Conservation (phyloP, 2,113 vertebrate species). For the Procavia capensis region DNA sequence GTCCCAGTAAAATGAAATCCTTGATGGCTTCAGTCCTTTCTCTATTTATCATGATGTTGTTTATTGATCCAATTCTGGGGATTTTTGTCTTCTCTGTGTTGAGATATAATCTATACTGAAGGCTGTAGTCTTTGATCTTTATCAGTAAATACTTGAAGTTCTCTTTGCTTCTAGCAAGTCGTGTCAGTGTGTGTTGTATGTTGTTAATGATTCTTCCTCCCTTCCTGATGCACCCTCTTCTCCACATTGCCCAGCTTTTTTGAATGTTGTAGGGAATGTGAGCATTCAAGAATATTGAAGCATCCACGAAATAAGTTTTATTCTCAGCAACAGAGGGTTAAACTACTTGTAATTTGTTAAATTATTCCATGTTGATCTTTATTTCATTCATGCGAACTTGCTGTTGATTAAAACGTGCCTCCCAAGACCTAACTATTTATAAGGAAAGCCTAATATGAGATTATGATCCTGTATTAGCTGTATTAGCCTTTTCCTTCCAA, state of each 20-base stretch:
- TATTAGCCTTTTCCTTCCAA: not conserved
- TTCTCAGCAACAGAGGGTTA: not conserved
- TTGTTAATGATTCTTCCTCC: too few relatives aligned
- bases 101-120: not conserved
- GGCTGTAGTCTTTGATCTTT: not conserved
- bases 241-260: too few relatives aligned
- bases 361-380: not conserved
- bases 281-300: not conserved
- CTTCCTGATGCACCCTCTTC: too few relatives aligned
- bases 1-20: not conserved
- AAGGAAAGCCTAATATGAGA: not conserved
- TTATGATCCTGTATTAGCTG: not conserved
- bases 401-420: not conserved
- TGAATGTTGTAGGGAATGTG: too few relatives aligned
- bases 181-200: too few relatives aligned
- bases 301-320: not conserved
- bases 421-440: not conserved
- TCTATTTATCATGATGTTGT: not conserved
- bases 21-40: not conserved
- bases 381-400: not conserved
- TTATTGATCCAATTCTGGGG: not conserved
- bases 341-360: not conserved
- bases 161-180: not conserved
- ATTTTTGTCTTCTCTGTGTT: not conserved
- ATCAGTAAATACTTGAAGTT: not conserved